Base-by-base conservation (phyloP, 2,888 invertebrate species). In the Spilosoma lubricipeda region DNA sequence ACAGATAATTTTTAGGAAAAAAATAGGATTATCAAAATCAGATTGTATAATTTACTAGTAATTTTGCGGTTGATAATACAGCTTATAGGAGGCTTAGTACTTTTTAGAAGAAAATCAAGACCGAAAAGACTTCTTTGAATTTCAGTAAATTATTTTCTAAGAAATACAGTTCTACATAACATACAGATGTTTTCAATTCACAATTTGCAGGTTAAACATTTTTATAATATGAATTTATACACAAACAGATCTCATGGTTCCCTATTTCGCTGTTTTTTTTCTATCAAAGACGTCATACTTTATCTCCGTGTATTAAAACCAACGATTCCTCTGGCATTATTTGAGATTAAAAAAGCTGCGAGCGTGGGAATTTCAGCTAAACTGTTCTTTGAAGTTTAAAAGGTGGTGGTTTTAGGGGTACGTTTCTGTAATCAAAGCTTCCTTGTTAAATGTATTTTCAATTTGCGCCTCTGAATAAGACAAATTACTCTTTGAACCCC, bases 221-320 rank as follows among this genome's bases (percentile, higher is more conserved):
- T 52, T 23, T 8, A 1, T 23, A 23, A 52, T 45, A 23, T 52
- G 7, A 52, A 23, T 52, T 1, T 23, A 15, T 52, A 52, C 8
- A 56, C n/a, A 42, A 39, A 7, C 11, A 20, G 2, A 68, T 15
- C 20, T n/a, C 33, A n/a, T 68, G 13, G 72, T 64, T 64, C 9
- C n/a, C 2, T 45, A 7, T n/a, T 56, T 56, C 23, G 23, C 27
- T 66, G 18, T 84, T 82, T 80, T 78, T 81, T 81, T 59, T 67
- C 80, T 76, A 76, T 87, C 86, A 86, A 87, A 87, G 81, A 77
- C 78, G 65, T 79, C 78, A 81, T 79, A 81, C 85, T 87, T 87
- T 86, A 86, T 87, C 84, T 86, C 81, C 73, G 64, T 59, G 71
- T 80, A 71, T 81, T 73, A 77, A 67, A 72, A 75, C 70, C 77